phyloP scores from a whole-genome alignment of 2,797 vertebrate genomes.

The Syngnathus rostellatus region DNA sequence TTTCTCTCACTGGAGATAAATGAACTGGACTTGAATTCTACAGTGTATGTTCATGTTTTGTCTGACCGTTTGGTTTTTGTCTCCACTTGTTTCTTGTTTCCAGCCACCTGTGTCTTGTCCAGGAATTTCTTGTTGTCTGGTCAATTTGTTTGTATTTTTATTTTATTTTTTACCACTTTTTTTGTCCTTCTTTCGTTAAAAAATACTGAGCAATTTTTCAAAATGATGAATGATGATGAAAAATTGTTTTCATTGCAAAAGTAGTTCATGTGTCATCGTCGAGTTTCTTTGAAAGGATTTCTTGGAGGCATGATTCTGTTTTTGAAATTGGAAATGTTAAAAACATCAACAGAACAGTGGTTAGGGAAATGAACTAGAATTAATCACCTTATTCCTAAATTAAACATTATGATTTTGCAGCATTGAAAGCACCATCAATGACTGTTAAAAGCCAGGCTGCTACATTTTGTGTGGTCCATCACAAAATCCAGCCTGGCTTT shows the following conservation, averaged over 20 bases:
- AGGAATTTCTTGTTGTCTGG: too few species aligned
- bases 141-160: background rate
- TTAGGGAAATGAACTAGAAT: background rate
- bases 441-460: background rate
- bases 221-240: too few species aligned
- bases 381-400: background rate
- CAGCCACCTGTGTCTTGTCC: too few species aligned
- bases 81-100: too few species aligned
- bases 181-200: too few species aligned
- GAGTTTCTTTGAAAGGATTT: background rate
- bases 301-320: background rate
- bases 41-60: too few species aligned
- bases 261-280: background rate
- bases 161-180: too few species aligned
- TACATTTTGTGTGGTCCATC: background rate
- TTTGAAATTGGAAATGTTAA: conserved; percentile 1
- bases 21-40: background rate
- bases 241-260: background rate
- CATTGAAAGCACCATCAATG: background rate
- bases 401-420: background rate
- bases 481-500: background rate
- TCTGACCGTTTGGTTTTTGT: too few species aligned
- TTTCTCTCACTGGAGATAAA: background rate
- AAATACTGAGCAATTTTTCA: too few species aligned
- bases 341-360: background rate